Base-by-base conservation (phyloP, 2,888 invertebrate genomes). In the Caenorhabditis parvicauda region DNA sequence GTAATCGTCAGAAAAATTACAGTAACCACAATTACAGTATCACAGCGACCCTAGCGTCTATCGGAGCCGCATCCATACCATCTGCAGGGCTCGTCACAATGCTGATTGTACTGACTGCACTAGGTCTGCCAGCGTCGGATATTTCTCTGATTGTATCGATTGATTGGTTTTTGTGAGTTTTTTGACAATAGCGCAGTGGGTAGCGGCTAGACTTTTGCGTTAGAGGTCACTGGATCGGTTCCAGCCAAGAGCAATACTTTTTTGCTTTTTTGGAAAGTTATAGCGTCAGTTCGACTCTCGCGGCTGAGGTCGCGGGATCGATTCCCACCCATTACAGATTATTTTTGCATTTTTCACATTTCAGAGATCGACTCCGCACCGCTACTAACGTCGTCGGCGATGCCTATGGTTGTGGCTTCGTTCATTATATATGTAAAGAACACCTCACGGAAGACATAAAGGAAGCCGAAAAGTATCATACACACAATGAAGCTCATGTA, bases 21-120 rank as follows among this genome's bases (percentile, higher is more conserved):
- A 2, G 4, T 59, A 70, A 63, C 82, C 46, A 43, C 19, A 2
- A 4, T 59, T 72, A 63, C 82, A 93, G 93, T 83, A 89, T 91
- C 75, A 94, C 94, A 5, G 93, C 95, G 22, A 96, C 95, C 1
- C 89, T 93, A 52, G 95, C 95, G 1, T 93, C 93, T 75, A 92
- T 96, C 81, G 95, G 96, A 59, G 95, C 95, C 19, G 94, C 95
- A 9, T 93, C 94, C 44, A 92, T 96, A 25, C 81, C 81, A 2
- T 72, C 74, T 0, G 81, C 81, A 14, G 81, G 81, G 9, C 55
- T 81, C 2, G 70, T 81, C 9, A 81, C 81, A 1, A 81, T 81
- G 81, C 60, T 84, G 42, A 83, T 84, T 41, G 84, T 84, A 21
- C 72, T 84, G 56, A 82, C 83, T 5, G 83, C 84, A 3, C 81